phyloP scores from a whole-genome alignment of 2,888 invertebrate species.

The Ditula angustiorana region DNA sequence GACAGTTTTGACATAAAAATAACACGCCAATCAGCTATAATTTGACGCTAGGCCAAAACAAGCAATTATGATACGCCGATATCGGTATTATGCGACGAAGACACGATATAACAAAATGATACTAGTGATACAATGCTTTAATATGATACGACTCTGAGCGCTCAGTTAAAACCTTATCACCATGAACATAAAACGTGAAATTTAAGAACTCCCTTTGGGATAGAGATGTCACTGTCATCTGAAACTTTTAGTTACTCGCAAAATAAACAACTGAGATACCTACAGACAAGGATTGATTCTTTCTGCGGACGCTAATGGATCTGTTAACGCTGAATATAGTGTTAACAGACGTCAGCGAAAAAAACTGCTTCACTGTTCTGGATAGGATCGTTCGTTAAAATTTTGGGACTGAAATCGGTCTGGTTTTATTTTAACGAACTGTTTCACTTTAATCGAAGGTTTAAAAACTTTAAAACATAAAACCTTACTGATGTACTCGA shows the following conservation, averaged over 20 bases:
- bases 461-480: too few relatives aligned
- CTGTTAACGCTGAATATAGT: not conserved
- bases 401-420: too few relatives aligned
- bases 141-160: too few relatives aligned
- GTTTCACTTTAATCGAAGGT: not conserved
- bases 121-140: too few relatives aligned
- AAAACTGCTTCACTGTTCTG: not conserved
- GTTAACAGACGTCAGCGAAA: not conserved
- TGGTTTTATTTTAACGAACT: not conserved
- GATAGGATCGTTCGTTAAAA: not conserved
- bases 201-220: not conserved
- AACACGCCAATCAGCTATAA: too few relatives aligned
- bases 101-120: too few relatives aligned
- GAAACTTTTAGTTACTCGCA: not conserved
- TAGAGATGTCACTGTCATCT: not conserved
- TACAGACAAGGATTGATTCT: slow-evolving; percentile 2
- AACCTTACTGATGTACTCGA: too few relatives aligned
- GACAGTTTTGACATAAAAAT: too few relatives aligned
- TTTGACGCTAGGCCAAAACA: too few relatives aligned
- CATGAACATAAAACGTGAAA: not conserved
- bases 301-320: not conserved
- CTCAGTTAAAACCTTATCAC: not conserved
- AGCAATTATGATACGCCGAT: too few relatives aligned
- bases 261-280: not conserved
- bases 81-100: too few relatives aligned